Percentiles rank a stretch among this genome's conserved stretches.
These are phyloP conservation scores for Siderastrea radians DNA, from an alignment of 92 coral and sea anemone genomes.

Conservation along the genomic window DNA sequence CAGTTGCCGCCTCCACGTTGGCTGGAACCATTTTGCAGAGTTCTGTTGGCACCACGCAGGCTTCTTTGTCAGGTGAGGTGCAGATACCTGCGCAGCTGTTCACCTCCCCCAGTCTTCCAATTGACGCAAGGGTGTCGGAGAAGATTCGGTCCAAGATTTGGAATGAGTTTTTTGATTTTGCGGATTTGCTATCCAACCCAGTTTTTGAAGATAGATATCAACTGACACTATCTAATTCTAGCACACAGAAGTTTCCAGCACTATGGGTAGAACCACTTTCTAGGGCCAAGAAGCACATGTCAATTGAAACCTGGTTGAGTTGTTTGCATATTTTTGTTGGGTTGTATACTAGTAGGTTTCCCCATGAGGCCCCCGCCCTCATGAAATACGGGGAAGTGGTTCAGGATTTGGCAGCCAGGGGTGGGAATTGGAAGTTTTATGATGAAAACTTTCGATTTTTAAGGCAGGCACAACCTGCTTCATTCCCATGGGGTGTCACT, in stretches of 20 bases:
- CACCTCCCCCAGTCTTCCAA: not conserved
- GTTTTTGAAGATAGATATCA: not conserved
- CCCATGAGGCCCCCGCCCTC: conserved; percentile 14
- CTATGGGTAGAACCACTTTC: conserved; percentile 45
- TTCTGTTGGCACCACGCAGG: no score
- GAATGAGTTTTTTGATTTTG: not conserved
- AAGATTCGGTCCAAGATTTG: not conserved
- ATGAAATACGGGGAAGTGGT: conserved; percentile 9
- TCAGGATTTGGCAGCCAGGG: conserved; percentile 10
- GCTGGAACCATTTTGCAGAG: no score
- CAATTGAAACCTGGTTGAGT: not conserved
- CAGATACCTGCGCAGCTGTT: not conserved
- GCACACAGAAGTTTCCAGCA: not conserved
- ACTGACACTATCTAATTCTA: conserved; percentile 14
- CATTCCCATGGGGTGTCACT: no score
- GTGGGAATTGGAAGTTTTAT: not conserved
- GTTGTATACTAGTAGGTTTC: not conserved
- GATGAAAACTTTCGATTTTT: no score
- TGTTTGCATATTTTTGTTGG: conserved; percentile 6
- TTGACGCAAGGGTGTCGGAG: not conserved
- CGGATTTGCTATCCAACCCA: not conserved
- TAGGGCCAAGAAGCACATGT: conserved; percentile 26
- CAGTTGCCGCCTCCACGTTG: no score
- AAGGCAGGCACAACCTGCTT: no score
- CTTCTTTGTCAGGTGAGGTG: no score